Base-by-base conservation (phyloP, 2,797 vertebrate species). In the Acropternis orthonyx region DNA sequence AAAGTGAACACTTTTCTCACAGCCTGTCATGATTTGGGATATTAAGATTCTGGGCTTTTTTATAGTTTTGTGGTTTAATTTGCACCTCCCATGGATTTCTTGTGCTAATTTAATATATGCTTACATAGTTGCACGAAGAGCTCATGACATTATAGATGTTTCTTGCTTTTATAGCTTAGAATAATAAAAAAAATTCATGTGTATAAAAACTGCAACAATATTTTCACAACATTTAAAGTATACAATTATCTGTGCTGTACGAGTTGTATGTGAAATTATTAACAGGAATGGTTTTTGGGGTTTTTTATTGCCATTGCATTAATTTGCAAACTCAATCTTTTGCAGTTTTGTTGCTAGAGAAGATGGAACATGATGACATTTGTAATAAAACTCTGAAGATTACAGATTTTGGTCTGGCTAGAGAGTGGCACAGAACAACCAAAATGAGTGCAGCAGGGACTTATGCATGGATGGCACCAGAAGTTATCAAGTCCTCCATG, bases 381-480 rank as follows among this genome's bases (percentile, higher is more conserved):
- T 98, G 98, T 86, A 98, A 99, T 96, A 99, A 99, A 98, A 99
- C 98, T 14, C 95, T 99, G 98, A 99, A 99, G 98, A 99, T 99
- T 96, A 99, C 99, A 22, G 99, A 99, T 96, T 99, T 99, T 14
- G 99, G 99, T 93, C 94, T 99, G 80, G 99, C 99, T 12, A 97
- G 99, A 95, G 99, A 99, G 93, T 99, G 99, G 99, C 98, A 99
- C 97, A 98, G 98, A 96, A 99, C 99, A 44, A 99, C 99, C 66
- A 99, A 99, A 96, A 99, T 99, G 99, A 99, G 99, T 7, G 98
- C 99, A 0, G 99, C 99, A 0, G 99, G 99, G 67, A 99, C 99
- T 14, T 99, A 99, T 1, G 99, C 99, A 8, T 99, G 99, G 99
- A 99, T 99, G 99, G 99, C 99, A 44, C 99, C 99, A 0, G 99